Evolutionary conservation across 2,113 vertebrate genomes (phyloP).

Genomic region (Axis porcinus): DNA sequence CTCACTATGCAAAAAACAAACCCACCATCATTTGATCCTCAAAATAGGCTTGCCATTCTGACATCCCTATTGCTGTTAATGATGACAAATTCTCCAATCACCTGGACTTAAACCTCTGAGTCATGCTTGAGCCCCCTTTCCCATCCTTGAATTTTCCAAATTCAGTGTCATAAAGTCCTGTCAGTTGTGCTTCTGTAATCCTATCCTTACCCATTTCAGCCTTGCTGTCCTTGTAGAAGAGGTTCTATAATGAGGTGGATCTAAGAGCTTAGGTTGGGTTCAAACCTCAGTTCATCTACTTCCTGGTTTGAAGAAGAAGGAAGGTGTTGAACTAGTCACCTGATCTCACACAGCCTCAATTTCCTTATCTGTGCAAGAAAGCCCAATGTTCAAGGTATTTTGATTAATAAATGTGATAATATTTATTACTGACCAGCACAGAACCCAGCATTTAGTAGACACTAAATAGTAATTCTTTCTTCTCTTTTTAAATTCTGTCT

Average conservation of each 20-base stretch:
- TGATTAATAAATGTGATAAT: not conserved
- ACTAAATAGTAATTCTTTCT: not conserved
- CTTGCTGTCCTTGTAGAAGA: not conserved
- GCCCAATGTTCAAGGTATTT: not conserved
- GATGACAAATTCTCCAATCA: not conserved
- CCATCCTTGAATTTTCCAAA: not conserved
- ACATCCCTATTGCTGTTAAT: not conserved
- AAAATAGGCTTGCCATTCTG: not conserved
- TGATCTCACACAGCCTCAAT: not conserved
- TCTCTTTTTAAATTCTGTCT: not conserved
- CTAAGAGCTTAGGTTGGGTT: not conserved
- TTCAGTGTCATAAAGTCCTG: not conserved
- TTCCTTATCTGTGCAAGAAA: not conserved
- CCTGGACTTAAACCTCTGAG: not conserved
- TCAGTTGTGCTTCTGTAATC: not conserved
- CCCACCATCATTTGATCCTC: not conserved
- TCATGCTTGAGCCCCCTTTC: not conserved
- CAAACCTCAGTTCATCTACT: not conserved
- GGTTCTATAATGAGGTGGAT: not conserved
- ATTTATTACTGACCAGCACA: not conserved
- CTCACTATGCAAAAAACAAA: not conserved
- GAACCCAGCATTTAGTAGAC: not conserved
- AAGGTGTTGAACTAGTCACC: not conserved
- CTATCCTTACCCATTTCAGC: not conserved
- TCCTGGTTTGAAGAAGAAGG: not conserved